Evolutionary conservation across 2,113 vertebrate genomes (phyloP).

Genomic region (Neodon shergylaensis): DNA sequence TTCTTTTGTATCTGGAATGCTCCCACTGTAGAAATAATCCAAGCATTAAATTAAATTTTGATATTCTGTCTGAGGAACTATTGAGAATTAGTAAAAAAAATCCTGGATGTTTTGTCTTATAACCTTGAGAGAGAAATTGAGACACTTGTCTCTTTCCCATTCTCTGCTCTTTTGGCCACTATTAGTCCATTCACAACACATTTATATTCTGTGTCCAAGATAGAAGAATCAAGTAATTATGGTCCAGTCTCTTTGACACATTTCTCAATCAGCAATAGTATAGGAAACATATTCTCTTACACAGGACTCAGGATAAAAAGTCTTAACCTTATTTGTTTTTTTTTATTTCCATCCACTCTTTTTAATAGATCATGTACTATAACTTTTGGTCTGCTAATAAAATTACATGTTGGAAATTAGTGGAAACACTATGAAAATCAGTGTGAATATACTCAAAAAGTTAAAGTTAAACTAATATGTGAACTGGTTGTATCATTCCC

Average conservation of each 20-base stretch:
- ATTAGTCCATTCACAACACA: too few relatives aligned
- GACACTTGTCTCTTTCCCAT: not conserved
- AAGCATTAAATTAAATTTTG: not conserved
- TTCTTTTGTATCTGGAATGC: not conserved
- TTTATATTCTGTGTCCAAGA: not conserved
- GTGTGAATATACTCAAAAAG: not conserved
- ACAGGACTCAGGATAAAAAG: not conserved
- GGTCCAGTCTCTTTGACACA: not conserved
- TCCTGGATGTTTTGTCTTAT: not conserved
- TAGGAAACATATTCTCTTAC: not conserved
- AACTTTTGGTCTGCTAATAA: not conserved
- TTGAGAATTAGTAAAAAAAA: not conserved
- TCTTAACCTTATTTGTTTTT: not conserved
- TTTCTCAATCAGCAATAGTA: not conserved
- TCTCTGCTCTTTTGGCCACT: too few relatives aligned
- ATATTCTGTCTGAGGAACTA: not conserved
- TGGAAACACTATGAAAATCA: not conserved
- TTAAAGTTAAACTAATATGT: not conserved
- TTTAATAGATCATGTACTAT: not conserved
- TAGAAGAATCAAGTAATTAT: not conserved
- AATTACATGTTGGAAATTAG: not conserved
- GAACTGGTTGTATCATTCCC: not conserved
- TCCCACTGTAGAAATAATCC: not conserved
- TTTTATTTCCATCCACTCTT: not conserved
- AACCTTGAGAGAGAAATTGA: not conserved